phyloP scores from a whole-genome alignment of 2,797 vertebrate genomes.

The Botia kubotai region DNA sequence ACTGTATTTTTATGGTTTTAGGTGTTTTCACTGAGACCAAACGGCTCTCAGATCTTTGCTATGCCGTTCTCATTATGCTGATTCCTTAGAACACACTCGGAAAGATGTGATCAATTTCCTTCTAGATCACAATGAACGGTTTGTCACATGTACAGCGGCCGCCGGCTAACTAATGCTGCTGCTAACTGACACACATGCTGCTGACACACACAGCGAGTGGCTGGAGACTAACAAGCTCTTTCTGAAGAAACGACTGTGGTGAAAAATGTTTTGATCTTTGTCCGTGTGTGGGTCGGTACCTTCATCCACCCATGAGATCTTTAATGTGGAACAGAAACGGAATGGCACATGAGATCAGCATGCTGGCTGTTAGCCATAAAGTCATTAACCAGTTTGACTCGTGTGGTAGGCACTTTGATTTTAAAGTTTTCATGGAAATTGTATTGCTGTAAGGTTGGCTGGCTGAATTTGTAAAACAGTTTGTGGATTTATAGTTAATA shows the following conservation, averaged over 20 bases:
- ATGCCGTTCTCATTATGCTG: slow-evolving; percentile 50
- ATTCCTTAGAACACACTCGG: slow-evolving; percentile 30
- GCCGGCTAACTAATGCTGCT: slow-evolving; percentile 28
- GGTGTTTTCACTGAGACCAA: slow-evolving; percentile 43
- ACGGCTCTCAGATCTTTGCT: slow-evolving; percentile 18
- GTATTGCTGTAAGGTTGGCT: background rate
- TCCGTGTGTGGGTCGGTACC: slow-evolving; percentile 35
- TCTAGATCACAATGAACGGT: slow-evolving; percentile 24
- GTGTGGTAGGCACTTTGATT: background rate
- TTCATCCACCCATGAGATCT: slow-evolving; percentile 38
- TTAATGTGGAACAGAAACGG: slow-evolving; percentile 47
- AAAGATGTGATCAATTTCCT: slow-evolving; percentile 25
- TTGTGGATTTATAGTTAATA: slow-evolving; percentile 3
- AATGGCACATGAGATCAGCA: slow-evolving; percentile 28
- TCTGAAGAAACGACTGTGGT: slow-evolving; percentile 24
- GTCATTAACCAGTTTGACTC: slow-evolving; percentile 23
- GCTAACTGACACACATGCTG: slow-evolving; percentile 5
- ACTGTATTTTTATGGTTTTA: slow-evolving; percentile 33
- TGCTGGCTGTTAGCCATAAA: slow-evolving; percentile 36
- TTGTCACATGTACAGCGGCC: background rate
- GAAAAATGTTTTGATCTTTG: slow-evolving; percentile 42
- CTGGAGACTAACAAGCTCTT: slow-evolving; percentile 48
- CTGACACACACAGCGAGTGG: slow-evolving; percentile 46
- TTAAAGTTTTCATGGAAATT: background rate
- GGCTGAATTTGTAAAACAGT: background rate